A percentile compares a stretch with the other conserved stretches of the same genome.
phyloP scores from a whole-genome alignment of 2,113 vertebrate genomes.

The Misgurnus anguillicaudatus region DNA sequence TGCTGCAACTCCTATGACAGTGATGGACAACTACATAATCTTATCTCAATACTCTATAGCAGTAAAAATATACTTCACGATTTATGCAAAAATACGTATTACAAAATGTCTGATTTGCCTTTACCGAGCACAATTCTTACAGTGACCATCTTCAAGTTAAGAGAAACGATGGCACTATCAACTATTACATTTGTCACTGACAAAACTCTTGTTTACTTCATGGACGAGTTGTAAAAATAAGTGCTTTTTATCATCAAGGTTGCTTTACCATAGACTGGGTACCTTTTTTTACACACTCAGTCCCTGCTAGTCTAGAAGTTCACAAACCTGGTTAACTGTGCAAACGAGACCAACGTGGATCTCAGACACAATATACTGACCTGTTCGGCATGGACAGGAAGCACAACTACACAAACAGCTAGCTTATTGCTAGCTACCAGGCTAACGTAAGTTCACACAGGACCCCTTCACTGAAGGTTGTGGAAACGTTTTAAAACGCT shows the following conservation, averaged over 20 bases:
- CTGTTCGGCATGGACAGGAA: constrained; percentile 29
- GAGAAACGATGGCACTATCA: constrained; percentile 54
- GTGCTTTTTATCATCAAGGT: constrained; percentile 41
- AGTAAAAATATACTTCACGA: constrained; percentile 65
- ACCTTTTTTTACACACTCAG: constrained; percentile 31
- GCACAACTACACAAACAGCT: constrained; percentile 4
- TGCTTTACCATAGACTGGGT: constrained; percentile 41
- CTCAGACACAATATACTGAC: constrained; percentile 9
- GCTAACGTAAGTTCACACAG: not conserved
- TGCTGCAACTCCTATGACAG: not conserved
- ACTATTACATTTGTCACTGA: constrained; percentile 51
- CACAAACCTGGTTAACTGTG: constrained; percentile 27
- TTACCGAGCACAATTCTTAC: constrained; percentile 70
- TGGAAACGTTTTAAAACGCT: constrained; percentile 21
- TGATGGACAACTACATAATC: not conserved
- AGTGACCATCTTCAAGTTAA: constrained; percentile 54
- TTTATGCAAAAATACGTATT: constrained; percentile 65
- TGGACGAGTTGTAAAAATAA: constrained; percentile 37
- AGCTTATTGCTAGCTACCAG: constrained; percentile 15
- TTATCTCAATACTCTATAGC: constrained; percentile 48
- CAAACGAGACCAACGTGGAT: not conserved
- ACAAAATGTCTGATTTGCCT: constrained; percentile 65
- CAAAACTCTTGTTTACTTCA: constrained; percentile 40
- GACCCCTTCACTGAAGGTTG: constrained; percentile 29
- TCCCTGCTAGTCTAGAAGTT: constrained; percentile 1